Conservation (phyloP, 2,113 vertebrate species). For the Rhegmatorhina hoffmannsi region DNA sequence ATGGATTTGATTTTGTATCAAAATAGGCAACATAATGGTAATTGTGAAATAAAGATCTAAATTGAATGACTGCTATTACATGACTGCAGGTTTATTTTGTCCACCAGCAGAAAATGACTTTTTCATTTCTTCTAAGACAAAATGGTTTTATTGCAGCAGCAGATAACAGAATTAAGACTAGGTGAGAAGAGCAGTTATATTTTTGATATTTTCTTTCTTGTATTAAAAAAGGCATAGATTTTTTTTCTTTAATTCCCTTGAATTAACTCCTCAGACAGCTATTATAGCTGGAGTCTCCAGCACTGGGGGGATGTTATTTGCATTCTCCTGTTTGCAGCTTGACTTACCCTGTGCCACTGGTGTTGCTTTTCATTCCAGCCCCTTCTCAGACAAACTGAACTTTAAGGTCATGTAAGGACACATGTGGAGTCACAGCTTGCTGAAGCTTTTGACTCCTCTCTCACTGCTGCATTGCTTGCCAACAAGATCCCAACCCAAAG, state of each 20-base stretch:
- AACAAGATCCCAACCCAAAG: neutral
- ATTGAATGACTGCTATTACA: neutral
- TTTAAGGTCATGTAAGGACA: neutral
- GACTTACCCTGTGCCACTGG: neutral
- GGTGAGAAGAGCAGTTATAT: neutral
- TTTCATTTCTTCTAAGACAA: neutral
- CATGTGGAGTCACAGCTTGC: accelerated
- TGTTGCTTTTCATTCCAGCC: neutral
- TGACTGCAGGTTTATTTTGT: neutral
- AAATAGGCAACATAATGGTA: neutral
- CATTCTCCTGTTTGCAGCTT: neutral
- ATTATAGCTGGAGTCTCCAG: neutral
- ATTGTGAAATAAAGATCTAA: neutral
- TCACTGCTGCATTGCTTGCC: neutral
- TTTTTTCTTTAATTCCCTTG: neutral
- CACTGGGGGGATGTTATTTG: neutral
- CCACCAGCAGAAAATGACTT: neutral
- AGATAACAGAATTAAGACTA: neutral
- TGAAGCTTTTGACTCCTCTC: neutral
- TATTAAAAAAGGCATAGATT: neutral
- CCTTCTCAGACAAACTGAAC: neutral
- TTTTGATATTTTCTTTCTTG: neutral
- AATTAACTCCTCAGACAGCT: neutral
- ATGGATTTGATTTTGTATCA: neutral
- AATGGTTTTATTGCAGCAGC: neutral